phyloP scores from a whole-genome alignment of 1,140 invertebrate genomes.

The Drosophila carrolli region DNA sequence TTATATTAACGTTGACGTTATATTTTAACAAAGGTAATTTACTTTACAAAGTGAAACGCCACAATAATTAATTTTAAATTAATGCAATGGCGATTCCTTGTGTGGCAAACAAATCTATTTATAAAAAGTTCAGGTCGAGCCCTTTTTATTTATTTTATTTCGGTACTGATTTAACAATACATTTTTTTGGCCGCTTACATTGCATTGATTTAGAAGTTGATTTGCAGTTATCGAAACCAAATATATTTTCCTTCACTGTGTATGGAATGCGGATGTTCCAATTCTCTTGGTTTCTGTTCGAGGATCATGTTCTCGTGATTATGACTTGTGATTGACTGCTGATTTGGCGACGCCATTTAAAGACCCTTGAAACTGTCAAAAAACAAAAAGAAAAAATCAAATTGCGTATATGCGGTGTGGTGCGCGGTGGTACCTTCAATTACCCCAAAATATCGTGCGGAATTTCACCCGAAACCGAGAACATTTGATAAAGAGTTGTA shows the following conservation, averaged over 20 bases:
- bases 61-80: neutral
- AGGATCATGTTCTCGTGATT: conserved; percentile 14
- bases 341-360: conserved; percentile 26
- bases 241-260: neutral
- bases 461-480: neutral
- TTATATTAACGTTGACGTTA: no score
- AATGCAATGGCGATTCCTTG: neutral
- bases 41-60: no score
- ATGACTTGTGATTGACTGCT: conserved; percentile 24
- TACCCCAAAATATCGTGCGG: neutral
- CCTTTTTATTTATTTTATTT: neutral
- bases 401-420: conserved; percentile 28
- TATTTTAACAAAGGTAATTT: no score
- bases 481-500: conserved; percentile 9
- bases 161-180: neutral
- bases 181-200: neutral
- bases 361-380: conserved; percentile 24
- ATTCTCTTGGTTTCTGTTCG: neutral
- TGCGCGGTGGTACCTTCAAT: neutral
- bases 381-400: conserved; percentile 8
- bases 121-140: no score
- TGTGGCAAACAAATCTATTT: neutral
- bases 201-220: neutral
- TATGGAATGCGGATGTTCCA: neutral
- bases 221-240: neutral